phyloP scores from a whole-genome alignment of 2,888 invertebrate genomes.

The Julus scanicus region DNA sequence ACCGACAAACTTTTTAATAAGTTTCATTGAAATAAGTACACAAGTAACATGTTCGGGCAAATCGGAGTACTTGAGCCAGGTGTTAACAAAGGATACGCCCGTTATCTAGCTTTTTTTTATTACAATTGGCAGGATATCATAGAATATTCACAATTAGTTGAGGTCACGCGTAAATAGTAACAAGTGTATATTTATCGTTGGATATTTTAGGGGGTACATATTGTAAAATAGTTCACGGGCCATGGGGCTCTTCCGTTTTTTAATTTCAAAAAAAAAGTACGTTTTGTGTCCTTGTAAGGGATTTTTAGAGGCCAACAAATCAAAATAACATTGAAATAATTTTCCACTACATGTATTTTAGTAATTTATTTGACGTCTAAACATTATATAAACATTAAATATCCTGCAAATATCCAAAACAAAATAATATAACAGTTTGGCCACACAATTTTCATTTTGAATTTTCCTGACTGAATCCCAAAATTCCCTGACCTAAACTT shows the following conservation, averaged over 20 bases:
- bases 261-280: background rate
- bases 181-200: background rate
- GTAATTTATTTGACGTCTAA: too few relatives aligned
- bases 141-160: background rate
- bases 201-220: background rate
- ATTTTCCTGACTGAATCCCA: too few relatives aligned
- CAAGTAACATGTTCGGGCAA: background rate
- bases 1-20: background rate
- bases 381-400: too few relatives aligned
- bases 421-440: too few relatives aligned
- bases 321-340: too few relatives aligned
- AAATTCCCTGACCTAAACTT: too few relatives aligned
- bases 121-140: background rate
- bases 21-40: background rate
- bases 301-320: background rate
- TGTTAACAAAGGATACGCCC: slow-evolving; percentile 24
- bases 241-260: background rate
- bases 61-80: background rate
- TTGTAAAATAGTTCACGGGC: background rate
- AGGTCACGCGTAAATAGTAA: background rate
- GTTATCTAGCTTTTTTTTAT: slow-evolving; percentile 34
- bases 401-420: too few relatives aligned
- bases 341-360: too few relatives aligned
- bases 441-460: too few relatives aligned
- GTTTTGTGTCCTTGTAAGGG: background rate